These are phyloP conservation scores for Telenomus remus DNA, from an alignment of 1,140 invertebrate genomes.

Conservation along the genomic window DNA sequence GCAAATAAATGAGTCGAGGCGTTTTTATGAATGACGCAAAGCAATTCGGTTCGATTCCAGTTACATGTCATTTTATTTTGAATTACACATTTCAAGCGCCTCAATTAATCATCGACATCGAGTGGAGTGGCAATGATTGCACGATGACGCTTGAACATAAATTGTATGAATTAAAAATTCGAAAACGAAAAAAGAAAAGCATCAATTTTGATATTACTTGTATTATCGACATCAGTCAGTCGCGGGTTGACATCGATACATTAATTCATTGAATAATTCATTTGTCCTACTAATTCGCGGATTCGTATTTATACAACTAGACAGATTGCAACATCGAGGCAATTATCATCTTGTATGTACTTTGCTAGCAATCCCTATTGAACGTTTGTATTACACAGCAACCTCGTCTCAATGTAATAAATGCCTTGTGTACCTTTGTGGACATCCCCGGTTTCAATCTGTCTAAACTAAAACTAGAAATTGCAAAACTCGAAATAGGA, in stretches of 20 bases:
- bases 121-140: not conserved
- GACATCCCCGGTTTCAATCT: not conserved
- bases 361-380: constrained; percentile 26
- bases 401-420: constrained; percentile 20
- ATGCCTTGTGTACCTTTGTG: constrained; percentile 32
- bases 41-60: not conserved
- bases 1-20: not conserved
- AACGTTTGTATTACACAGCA: constrained; percentile 19
- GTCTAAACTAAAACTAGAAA: too few relatives aligned
- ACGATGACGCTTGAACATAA: not conserved
- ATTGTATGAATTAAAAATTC: not conserved
- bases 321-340: constrained; percentile 20
- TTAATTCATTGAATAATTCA: constrained; percentile 25
- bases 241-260: not conserved
- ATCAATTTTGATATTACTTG: not conserved
- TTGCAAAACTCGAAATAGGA: too few relatives aligned
- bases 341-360: constrained; percentile 35
- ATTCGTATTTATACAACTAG: constrained; percentile 4
- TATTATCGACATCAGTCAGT: not conserved
- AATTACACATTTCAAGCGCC: not conserved
- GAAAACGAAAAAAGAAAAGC: not conserved
- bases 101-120: not conserved
- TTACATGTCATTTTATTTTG: not conserved
- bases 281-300: constrained; percentile 6
- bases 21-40: not conserved